These are phyloP conservation scores for Zonitis immaculata DNA, from an alignment of 2,888 invertebrate species.

Conservation along the genomic window DNA sequence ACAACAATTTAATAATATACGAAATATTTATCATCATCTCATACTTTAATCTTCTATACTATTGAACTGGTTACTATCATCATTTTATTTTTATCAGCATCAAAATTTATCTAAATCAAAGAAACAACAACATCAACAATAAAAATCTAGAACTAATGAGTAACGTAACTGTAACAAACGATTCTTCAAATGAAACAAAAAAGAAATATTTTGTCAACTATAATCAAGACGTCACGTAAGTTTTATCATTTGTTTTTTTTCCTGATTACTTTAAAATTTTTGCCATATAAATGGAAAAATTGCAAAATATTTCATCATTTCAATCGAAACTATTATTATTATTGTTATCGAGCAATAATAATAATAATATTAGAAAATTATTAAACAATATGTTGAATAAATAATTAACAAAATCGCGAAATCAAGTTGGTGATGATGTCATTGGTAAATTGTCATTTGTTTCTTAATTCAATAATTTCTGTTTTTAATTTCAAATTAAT, in stretches of 20 bases:
- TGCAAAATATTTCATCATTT: too few species aligned
- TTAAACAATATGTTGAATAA: too few species aligned
- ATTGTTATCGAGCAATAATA: not conserved
- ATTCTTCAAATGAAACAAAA: slow-evolving; percentile 58
- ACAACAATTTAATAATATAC: too few species aligned
- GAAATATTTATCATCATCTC: too few species aligned
- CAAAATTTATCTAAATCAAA: too few species aligned
- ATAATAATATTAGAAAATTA: not conserved
- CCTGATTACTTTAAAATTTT: not conserved
- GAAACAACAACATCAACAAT: too few species aligned
- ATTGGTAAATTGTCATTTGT: too few species aligned
- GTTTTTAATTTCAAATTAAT: too few species aligned
- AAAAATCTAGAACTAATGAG: slow-evolving; percentile 60
- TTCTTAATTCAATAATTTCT: too few species aligned
- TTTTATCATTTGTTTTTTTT: slow-evolving; percentile 32
- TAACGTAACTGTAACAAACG: slow-evolving; percentile 68
- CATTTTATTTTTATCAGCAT: slow-evolving; percentile 20
- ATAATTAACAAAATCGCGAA: not conserved
- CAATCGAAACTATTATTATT: not conserved
- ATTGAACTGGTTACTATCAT: too few species aligned
- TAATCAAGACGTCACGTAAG: slow-evolving; percentile 98
- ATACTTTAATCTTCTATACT: too few species aligned
- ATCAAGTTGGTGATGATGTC: not conserved
- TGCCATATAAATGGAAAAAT: too few species aligned
- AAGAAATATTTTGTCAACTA: slow-evolving; percentile 93